These are phyloP conservation scores for Oceanites oceanicus DNA, from an alignment of 2,113 vertebrate species.

Conservation along the genomic window DNA sequence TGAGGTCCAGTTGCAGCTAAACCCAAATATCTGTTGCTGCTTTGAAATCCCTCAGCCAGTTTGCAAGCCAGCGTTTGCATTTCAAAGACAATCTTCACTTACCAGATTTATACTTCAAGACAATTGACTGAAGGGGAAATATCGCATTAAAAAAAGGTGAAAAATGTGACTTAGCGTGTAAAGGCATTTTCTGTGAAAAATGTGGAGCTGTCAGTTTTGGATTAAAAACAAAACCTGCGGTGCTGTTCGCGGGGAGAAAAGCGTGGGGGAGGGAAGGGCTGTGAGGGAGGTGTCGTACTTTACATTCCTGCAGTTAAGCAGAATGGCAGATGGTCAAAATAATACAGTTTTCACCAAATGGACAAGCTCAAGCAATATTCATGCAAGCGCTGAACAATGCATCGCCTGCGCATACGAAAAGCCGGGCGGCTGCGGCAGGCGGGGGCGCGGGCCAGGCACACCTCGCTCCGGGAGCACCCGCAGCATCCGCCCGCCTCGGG, in stretches of 20 bases:
- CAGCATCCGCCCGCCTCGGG: constrained; percentile 46
- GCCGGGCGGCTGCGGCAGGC: not conserved
- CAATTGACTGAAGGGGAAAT: not conserved
- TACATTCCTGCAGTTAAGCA: constrained; percentile 79
- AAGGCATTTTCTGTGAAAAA: constrained; percentile 32
- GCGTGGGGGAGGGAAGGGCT: not conserved
- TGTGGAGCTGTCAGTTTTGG: constrained; percentile 2
- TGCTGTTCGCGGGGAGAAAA: not conserved
- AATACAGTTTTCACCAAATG: constrained; percentile 76
- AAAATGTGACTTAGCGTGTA: not conserved
- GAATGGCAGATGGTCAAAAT: constrained; percentile 83
- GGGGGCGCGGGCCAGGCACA: not conserved
- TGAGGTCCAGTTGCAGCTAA: not conserved
- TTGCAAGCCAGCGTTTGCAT: not conserved
- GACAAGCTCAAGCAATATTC: constrained; percentile 51
- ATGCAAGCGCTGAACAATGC: constrained; percentile 3
- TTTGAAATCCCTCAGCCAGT: not conserved
- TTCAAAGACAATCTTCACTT: not conserved
- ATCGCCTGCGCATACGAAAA: constrained; percentile 21
- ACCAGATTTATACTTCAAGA: not conserved
- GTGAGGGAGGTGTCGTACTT: constrained; percentile 48
- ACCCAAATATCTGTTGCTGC: not conserved
- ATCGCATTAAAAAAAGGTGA: not conserved
- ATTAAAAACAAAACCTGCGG: constrained; percentile 19
- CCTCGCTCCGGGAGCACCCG: not conserved